A percentile compares a stretch with the other conserved stretches of the same genome.
These are phyloP conservation scores for Tribolium freemani DNA, from an alignment of 2,888 invertebrate genomes.

Conservation along the genomic window DNA sequence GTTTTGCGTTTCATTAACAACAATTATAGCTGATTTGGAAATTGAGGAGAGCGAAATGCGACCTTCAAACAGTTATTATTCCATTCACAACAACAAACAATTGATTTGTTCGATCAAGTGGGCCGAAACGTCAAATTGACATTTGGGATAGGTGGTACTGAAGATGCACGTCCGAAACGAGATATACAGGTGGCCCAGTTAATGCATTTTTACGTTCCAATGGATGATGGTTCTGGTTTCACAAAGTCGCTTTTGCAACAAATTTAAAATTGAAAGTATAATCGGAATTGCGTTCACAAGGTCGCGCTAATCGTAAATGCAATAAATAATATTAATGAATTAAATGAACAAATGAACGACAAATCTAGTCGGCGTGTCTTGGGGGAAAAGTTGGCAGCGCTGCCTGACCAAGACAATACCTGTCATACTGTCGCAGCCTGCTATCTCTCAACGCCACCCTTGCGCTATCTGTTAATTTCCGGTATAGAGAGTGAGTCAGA, in stretches of 20 bases:
- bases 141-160: not conserved
- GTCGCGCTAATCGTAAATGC: not conserved
- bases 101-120: conserved; percentile 4
- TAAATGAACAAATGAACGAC: not conserved
- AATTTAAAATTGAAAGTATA: not conserved
- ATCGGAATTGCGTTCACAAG: not conserved
- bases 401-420: not conserved
- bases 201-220: not conserved
- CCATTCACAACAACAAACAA: conserved; percentile 25
- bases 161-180: not conserved
- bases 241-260: not conserved
- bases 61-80: conserved; percentile 18
- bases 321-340: not conserved
- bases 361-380: too few species aligned
- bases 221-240: not conserved
- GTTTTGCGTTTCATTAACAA: conserved; percentile 15
- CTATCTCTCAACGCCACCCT: not conserved
- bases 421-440: not conserved
- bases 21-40: conserved; percentile 29
- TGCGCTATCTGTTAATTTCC: conserved; percentile 5
- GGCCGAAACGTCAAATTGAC: not conserved
- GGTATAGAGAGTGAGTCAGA: conserved; percentile 15
- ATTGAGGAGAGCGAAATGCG: conserved; percentile 31
- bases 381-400: too few species aligned
- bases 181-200: not conserved